phyloP scores from a whole-genome alignment of 2,113 vertebrate genomes.

The Oreochromis aureus region DNA sequence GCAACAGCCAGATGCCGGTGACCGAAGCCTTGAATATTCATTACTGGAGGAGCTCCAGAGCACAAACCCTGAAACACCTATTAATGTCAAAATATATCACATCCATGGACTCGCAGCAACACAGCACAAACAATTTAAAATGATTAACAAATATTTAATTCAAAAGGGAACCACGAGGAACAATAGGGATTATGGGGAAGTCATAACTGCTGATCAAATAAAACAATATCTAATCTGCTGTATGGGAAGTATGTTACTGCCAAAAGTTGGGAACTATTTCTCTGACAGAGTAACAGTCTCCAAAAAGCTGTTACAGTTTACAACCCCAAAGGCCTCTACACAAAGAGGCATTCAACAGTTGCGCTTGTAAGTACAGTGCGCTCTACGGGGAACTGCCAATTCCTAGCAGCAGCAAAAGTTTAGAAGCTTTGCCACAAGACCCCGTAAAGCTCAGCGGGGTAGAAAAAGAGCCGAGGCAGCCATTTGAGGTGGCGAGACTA shows the following conservation, averaged over 20 bases:
- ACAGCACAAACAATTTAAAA: not conserved
- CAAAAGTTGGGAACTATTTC: not conserved
- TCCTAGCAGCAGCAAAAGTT: not conserved
- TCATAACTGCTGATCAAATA: not conserved
- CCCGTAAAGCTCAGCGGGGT: not conserved
- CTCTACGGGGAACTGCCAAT: constrained; percentile 1
- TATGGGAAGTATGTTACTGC: not conserved
- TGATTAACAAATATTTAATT: not conserved
- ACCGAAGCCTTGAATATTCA: not conserved
- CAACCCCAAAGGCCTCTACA: not conserved
- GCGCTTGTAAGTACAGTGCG: not conserved
- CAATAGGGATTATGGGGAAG: not conserved
- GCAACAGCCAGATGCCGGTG: fast-evolving
- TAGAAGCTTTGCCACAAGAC: constrained; percentile 6
- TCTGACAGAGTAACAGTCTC: not conserved
- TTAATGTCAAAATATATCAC: not conserved
- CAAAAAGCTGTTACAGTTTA: not conserved
- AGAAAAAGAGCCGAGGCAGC: not conserved
- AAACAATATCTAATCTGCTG: not conserved
- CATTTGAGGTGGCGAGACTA: not conserved
- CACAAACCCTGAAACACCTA: not conserved
- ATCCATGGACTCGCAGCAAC: not conserved
- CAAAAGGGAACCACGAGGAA: not conserved
- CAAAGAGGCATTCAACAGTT: constrained; percentile 16
- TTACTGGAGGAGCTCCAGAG: not conserved